Conservation (phyloP, 2,113 vertebrate species). For the Microtus pennsylvanicus region DNA sequence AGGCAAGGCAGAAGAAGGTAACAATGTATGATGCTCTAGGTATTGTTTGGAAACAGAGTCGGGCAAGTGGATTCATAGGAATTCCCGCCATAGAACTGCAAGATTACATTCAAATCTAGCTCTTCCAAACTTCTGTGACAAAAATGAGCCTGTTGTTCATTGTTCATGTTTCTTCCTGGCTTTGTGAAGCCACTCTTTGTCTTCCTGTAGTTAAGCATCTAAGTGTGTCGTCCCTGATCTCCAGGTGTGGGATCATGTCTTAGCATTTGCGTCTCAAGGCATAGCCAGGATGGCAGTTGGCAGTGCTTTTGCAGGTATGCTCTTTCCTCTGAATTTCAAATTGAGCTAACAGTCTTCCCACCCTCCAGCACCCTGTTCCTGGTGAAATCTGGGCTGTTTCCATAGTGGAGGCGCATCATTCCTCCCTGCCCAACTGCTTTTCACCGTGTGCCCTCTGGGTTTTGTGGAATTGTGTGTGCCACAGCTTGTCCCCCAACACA, state of each 20-base stretch:
- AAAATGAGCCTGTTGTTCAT: neutral
- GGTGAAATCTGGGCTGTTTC: accelerated
- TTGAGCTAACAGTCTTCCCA: neutral
- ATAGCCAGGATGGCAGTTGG: accelerated
- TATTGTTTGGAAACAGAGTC: neutral
- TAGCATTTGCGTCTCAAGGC: neutral
- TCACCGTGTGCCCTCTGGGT: neutral
- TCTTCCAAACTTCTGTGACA: neutral
- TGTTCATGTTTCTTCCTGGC: neutral
- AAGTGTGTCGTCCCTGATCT: neutral
- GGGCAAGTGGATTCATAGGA: no score
- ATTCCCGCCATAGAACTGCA: neutral
- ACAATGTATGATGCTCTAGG: neutral
- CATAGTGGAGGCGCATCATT: accelerated
- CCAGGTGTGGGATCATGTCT: neutral
- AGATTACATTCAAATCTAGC: no score
- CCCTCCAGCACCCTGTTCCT: neutral
- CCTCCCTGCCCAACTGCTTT: neutral
- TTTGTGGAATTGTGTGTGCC: neutral
- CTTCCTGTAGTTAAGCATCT: neutral
- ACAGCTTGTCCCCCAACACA: no score
- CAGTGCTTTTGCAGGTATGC: neutral
- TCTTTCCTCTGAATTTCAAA: neutral
- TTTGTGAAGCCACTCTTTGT: neutral
- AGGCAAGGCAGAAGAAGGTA: neutral